Evolutionary conservation across 2,888 invertebrate species (phyloP), one percentile per base, ranked within the genome.

Genomic region (Apotomis turbidana): DNA sequence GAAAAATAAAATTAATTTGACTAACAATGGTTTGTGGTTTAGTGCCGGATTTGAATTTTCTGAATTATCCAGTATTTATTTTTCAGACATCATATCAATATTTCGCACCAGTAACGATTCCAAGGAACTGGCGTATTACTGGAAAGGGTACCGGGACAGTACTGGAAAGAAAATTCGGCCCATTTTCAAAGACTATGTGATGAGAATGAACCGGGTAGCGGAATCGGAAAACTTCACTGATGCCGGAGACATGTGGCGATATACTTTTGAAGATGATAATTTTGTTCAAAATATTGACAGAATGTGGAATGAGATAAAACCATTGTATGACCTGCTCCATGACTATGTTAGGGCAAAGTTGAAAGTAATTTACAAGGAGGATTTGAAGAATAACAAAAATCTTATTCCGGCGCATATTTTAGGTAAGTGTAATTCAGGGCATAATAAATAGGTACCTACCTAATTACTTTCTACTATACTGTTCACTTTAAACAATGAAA

Each of bases 341-440:
- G 91, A 94, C 58, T 96, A 95, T 79, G 95, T 96, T 0, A 87
- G 94, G 76, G 84, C 83, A 44, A 95, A 95, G 80, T 82, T 96
- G 46, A 93, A 88, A 76, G 66, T 80, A 0, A 78, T 83, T 41
- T 96, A 95, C 78, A 93, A 91, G 52, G 87, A 92, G 10, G 87
- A 93, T 67, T 82, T 93, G 3, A 84, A 86, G 38, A 80, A 78
- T 46, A 87, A 88, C 8, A 90, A 94, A 69, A 94, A 94, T 10
- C 87, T 94, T 5, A 95, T 96, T 74, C 96, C 96, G 0, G 96
- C 96, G 1, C 96, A 96, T 87, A 81, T 96, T 67, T 87, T 96
- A 76, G 96, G 96, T 95, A 85, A 83, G 83, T 55, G 5, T 49
- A 49, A 49, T 4, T 49, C 9, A 10, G 9, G 5, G 10, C 10